Base-by-base conservation (phyloP, 2,888 invertebrate genomes). In the Andrena chrysosceles region DNA sequence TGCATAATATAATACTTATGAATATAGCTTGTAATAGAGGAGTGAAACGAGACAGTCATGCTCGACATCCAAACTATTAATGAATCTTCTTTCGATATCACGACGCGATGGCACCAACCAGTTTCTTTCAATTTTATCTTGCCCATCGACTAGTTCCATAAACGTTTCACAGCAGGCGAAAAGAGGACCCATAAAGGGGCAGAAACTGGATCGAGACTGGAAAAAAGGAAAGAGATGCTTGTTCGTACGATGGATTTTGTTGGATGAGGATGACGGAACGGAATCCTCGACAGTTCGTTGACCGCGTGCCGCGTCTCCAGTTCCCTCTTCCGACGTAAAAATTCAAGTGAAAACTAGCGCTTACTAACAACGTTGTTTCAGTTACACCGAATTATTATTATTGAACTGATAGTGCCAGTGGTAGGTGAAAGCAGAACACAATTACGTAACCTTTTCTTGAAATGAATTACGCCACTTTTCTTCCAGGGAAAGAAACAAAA, bases 271-370 rank as follows among this genome's bases (percentile, higher is more conserved):
- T 67, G 71, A 75, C 23, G 70, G 77, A 79, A 81, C 77, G 75
- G 81, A 82, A 82, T 81, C 52, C 62, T 64, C 31, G 20, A 63
- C n/a, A 29, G 82, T 75, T 81, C 82, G 56, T 64, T 26, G 63
- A 81, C 71, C 66, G 48, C 42, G 13, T 4, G 8, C 35, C 7
- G 49, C 2, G 33, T 52, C 42, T 74, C 23, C 16, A 23, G 33
- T 60, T 69, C 69, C 48, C 23, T 71, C 7, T 20, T 81, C 20
- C 29, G 31, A 23, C 1, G 10, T 35, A 29, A 33, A 59, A 52
- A 16, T 52, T 13, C 56, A 35, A 68, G 54, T 23, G 31, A 62
- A 35, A 62, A 20, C 26, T 42, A 52, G 67, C 13, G 56, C 26
- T 20, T 2, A 26, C 5, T 29, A 23, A 6, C 10, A 7, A 31